phyloP scores from a whole-genome alignment of 2,797 vertebrate genomes.

The Saxicola maurus region DNA sequence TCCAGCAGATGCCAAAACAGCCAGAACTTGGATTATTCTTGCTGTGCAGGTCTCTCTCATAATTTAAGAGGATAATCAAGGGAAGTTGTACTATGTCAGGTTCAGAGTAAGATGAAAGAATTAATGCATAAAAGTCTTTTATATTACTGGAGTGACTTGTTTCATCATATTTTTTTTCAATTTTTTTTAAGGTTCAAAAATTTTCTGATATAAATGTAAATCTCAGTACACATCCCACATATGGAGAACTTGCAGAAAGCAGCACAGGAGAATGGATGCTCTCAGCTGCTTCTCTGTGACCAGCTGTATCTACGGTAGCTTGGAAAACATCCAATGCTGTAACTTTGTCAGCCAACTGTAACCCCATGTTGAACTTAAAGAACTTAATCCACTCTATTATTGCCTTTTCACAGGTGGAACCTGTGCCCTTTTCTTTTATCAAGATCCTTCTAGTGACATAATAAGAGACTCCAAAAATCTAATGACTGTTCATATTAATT shows the following conservation, averaged over 20 bases:
- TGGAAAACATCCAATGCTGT: constrained; percentile 62
- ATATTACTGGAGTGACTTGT: neutral
- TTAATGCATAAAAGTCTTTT: neutral
- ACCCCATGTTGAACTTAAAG: constrained; percentile 47
- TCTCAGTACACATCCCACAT: neutral
- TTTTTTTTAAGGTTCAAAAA: neutral
- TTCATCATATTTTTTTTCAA: neutral
- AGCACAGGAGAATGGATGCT: neutral
- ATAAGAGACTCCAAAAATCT: constrained; percentile 45
- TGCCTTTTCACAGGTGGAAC: constrained; percentile 69
- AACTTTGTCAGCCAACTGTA: constrained; percentile 53
- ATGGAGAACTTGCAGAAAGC: neutral
- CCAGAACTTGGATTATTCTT: neutral
- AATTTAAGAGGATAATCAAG: neutral
- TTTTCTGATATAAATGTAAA: neutral
- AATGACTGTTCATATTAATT: neutral
- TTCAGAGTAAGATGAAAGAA: neutral
- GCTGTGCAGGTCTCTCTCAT: neutral
- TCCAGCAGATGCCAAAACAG: neutral
- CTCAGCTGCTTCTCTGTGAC: constrained; percentile 33
- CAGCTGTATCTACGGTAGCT: constrained; percentile 61
- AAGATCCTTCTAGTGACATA: constrained; percentile 44
- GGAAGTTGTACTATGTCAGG: neutral
- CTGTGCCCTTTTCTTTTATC: constrained; percentile 62
- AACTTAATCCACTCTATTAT: constrained; percentile 66